phyloP scores from a whole-genome alignment of 1,140 invertebrate genomes.

The Mizuhopecten yessoensis region DNA sequence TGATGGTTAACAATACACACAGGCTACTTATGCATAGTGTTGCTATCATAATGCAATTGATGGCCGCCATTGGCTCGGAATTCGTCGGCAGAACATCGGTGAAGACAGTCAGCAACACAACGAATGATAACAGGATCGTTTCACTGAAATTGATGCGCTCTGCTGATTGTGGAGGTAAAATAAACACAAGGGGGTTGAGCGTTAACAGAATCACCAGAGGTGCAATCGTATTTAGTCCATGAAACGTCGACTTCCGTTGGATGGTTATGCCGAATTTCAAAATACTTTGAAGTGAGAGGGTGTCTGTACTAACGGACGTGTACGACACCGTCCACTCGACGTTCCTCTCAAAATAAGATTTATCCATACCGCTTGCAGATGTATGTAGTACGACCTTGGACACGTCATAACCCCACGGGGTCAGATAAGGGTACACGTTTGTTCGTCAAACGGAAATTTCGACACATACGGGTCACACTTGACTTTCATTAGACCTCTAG shows the following conservation, averaged over 20 bases:
- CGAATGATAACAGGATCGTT: neutral
- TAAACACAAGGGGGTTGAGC: neutral
- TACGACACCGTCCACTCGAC: slow-evolving; percentile 85
- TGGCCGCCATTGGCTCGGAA: neutral
- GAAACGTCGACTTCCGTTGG: neutral
- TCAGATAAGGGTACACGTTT: slow-evolving; percentile 86
- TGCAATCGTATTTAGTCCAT: neutral
- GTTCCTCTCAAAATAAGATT: slow-evolving; percentile 85
- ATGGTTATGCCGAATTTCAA: neutral
- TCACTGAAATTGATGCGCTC: neutral
- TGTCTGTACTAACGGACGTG: neutral
- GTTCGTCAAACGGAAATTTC: slow-evolving; percentile 89
- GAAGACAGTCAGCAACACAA: neutral
- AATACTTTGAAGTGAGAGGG: neutral
- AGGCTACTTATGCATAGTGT: too few relatives aligned
- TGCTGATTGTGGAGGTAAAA: neutral
- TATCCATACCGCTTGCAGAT: slow-evolving; percentile 83
- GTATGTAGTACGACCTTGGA: slow-evolving; percentile 84
- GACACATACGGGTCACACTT: slow-evolving; percentile 94
- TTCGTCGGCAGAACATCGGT: neutral
- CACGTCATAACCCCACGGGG: slow-evolving; percentile 68
- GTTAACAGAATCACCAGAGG: neutral
- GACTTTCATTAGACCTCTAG: slow-evolving; percentile 75
- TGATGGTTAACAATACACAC: too few relatives aligned
- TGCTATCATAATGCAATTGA: too few relatives aligned